Conservation (phyloP, 2,888 invertebrate species). For the Dynastes tityus region DNA sequence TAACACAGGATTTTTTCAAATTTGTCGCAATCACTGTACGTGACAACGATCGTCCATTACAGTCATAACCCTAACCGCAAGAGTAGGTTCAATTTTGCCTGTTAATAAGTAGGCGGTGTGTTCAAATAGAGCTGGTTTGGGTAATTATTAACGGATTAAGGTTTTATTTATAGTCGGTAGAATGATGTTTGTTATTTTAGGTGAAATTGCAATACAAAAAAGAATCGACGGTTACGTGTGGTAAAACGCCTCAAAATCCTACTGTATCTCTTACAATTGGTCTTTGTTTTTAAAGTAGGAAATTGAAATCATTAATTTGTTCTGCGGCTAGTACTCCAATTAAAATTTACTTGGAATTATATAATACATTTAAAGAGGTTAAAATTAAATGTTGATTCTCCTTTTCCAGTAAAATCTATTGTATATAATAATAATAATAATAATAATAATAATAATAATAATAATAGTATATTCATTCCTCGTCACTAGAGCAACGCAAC, state of each 20-base stretch:
- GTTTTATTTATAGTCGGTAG: background rate
- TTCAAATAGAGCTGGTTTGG: background rate
- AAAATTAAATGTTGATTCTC: too few species aligned
- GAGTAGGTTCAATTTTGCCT: background rate
- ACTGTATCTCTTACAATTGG: background rate
- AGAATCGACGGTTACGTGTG: background rate
- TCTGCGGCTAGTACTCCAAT: too few species aligned
- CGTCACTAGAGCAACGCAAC: too few species aligned
- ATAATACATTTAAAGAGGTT: too few species aligned
- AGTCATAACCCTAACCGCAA: conserved; percentile 18
- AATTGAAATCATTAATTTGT: too few species aligned
- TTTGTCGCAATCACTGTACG: background rate
- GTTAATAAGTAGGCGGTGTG: conserved; percentile 26
- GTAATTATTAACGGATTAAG: conserved; percentile 21
- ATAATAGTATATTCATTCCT: too few species aligned
- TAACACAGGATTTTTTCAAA: background rate
- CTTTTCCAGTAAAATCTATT: too few species aligned
- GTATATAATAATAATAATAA: too few species aligned
- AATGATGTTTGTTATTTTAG: background rate
- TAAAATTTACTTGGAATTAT: too few species aligned
- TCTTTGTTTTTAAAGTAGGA: too few species aligned
- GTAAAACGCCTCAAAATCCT: background rate
- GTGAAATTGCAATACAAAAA: background rate
- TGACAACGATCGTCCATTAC: background rate
- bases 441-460: too few species aligned